Evolutionary conservation across 2,113 vertebrate species (phyloP).

Genomic region (Puffinus mauretanicus): DNA sequence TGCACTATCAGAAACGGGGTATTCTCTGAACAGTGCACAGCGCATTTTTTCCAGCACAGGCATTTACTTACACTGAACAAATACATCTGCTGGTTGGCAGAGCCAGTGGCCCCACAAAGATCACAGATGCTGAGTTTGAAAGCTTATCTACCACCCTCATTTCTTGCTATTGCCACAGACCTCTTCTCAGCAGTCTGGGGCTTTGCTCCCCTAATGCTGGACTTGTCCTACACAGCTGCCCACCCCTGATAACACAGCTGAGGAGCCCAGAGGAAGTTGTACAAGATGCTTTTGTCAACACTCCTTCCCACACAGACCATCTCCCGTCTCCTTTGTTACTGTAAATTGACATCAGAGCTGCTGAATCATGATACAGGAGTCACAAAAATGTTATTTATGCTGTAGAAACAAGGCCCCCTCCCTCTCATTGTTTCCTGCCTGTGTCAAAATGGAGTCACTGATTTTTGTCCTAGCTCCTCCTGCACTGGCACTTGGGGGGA

Average conservation of each 20-base stretch:
- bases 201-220: slow-evolving; percentile 6
- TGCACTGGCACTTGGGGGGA: not conserved
- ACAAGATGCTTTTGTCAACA: slow-evolving; percentile 68
- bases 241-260: slow-evolving; percentile 58
- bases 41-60: not conserved
- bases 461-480: slow-evolving; percentile 4
- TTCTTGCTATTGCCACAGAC: slow-evolving; percentile 26
- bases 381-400: slow-evolving; percentile 52
- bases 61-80: not conserved
- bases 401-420: slow-evolving; percentile 6
- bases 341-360: slow-evolving; percentile 67
- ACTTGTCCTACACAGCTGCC: slow-evolving; percentile 36
- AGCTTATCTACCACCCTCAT: slow-evolving; percentile 3
- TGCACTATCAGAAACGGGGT: not conserved
- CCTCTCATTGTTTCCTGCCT: slow-evolving; percentile 41
- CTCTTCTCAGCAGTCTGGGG: slow-evolving; percentile 13
- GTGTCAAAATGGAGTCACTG: slow-evolving; percentile 39
- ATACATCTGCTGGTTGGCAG: not conserved
- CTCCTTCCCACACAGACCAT: slow-evolving; percentile 53
- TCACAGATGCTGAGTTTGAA: not conserved
- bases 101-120: not conserved
- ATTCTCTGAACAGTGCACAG: not conserved
- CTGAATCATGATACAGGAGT: slow-evolving; percentile 58
- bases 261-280: slow-evolving; percentile 68
- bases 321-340: slow-evolving; percentile 53